Percentiles rank a stretch among this genome's conserved stretches.
These are phyloP conservation scores for Psittacula echo DNA, from an alignment of 2,797 vertebrate species.

Conservation along the genomic window DNA sequence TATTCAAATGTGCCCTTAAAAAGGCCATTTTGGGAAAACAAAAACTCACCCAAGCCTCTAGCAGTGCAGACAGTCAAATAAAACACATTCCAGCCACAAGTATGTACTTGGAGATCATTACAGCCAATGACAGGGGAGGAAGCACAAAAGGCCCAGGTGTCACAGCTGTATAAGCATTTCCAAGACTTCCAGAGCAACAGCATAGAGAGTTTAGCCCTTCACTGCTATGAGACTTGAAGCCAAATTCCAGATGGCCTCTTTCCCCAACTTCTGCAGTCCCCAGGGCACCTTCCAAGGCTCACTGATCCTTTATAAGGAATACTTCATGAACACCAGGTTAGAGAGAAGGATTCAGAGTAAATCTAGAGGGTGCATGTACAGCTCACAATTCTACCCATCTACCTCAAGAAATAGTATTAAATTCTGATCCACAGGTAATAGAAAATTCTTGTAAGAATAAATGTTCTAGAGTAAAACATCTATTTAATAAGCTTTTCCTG, in stretches of 20 bases:
- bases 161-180: neutral
- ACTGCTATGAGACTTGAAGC: neutral
- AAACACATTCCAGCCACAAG: neutral
- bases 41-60: neutral
- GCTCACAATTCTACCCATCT: neutral
- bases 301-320: neutral
- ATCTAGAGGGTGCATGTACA: neutral
- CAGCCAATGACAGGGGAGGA: neutral
- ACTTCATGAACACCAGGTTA: neutral
- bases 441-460: neutral
- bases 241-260: neutral
- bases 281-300: neutral
- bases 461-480: neutral
- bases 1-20: neutral
- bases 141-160: neutral
- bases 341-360: neutral
- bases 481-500: neutral
- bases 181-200: neutral
- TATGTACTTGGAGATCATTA: neutral
- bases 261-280: neutral
- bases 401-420: neutral
- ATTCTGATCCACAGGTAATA: neutral
- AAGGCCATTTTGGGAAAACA: neutral
- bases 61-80: neutral
- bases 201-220: neutral